Evolutionary conservation across 2,113 vertebrate species (phyloP), one percentile per base, ranked within the genome.

Genomic region (Ibidorhyncha struthersii): DNA sequence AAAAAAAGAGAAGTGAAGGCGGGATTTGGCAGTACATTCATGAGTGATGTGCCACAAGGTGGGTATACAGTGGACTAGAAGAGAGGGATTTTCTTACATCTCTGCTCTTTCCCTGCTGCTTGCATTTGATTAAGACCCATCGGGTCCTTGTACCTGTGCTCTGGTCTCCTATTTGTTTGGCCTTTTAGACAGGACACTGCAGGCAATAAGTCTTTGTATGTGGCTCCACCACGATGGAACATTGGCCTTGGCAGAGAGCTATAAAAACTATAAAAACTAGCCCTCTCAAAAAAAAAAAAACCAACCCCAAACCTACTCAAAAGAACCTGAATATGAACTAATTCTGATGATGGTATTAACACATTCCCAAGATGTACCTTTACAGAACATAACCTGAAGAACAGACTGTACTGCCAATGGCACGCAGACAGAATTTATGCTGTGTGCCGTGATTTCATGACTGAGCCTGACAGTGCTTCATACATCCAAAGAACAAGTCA

Each of bases 171-270:
- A 14, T 26, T 49, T 63, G 8, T 65, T 80, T 50, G 16, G 38
- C 22, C 14, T 66, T 88, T 36, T 27, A 67, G 36, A 15, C 15
- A 89, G 41, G 16, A 89, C 9, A 19, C 43, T 36, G 27, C 71
- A 86, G n/a, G 11, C 41, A 67, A 10, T 22, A 36, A 49, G 8
- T 10, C 10, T 76, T 40, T 34, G 14, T 16, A 22, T 38, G 30
- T 17, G 34, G 14, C 45, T 61, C 17, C 52, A 59, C 27, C 22
- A 25, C n/a, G 27, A 26, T 0, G 0, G 58, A 53, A 36, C 22
- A 38, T 19, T 5, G 6, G 20, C 23, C 29, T 65, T 41, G 29
- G 32, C 29, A 89, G 29, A 61, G 7, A 10, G 36, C 29, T 82
- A 58, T 26, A 43, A 80, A 92, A 82, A 10, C 14, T 9, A 25